Evolutionary conservation across 2,113 vertebrate genomes (phyloP), one percentile per base, ranked within the genome.

Genomic region (Pseudolaguvia tuberculata): DNA sequence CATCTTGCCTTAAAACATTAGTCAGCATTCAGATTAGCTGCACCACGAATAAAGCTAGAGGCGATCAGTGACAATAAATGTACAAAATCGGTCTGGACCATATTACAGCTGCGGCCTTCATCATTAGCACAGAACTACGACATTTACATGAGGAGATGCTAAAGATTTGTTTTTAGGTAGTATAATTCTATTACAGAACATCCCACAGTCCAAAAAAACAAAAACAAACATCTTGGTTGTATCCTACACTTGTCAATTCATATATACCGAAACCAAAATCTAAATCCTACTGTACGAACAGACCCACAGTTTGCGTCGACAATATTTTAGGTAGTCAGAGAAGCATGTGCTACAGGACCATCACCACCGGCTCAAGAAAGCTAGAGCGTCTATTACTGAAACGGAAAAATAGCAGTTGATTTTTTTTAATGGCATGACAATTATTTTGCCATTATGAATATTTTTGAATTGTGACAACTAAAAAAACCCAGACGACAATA

Each of bases 331-430:
- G 79, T 81, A 81, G 79, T 81, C 52, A 67, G 50, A 72, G 48
- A 78, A 59, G 71, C 63, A 72, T 78, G 79, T 78, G 79, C 72
- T 81, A 78, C 65, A 81, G 76, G 76, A 58, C 73, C 79, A 81
- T 65, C 76, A 75, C 63, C 72, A 75, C 72, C 76, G 77, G 76
- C 76, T 77, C 61, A 71, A 67, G 45, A 57, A 74, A 74, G 66
- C 75, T 80, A 80, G 35, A 67, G 71, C 72, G 81, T 78, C 39
- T 81, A 79, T 42, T 42, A 70, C 78, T 50, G 61, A 59, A 81
- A 67, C 75, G 58, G 72, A 59, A 51, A 70, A 55, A 73, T 53
- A 70, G 58, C 68, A 79, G 76, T 76, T 79, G 67, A 74, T 70
- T 20, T 69, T 45, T 62, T 67, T 67, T 51, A 7, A 74, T 52